A percentile compares a stretch with the other conserved stretches of the same genome.
phyloP scores from a whole-genome alignment of 2,113 vertebrate genomes.

The Corythaeola cristata region DNA sequence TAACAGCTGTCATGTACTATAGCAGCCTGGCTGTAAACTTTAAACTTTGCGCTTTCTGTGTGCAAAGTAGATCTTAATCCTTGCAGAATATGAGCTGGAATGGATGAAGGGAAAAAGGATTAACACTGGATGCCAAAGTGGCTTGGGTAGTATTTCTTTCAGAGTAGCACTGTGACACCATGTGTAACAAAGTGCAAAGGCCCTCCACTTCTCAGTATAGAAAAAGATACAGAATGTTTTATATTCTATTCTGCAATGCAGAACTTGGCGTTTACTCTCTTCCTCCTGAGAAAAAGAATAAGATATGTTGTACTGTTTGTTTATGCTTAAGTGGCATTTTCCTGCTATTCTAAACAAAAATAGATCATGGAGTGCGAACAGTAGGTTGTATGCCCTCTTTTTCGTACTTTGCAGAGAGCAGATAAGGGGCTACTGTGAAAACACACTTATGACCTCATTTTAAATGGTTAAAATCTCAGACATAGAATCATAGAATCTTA shows the following conservation, averaged over 20 bases:
- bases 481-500: too few relatives aligned
- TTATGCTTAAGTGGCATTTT: neutral
- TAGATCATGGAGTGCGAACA: neutral
- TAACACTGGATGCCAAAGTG: neutral
- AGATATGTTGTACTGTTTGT: neutral
- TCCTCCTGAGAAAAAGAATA: neutral
- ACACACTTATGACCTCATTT: neutral
- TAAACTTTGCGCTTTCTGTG: neutral
- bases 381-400: neutral
- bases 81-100: neutral
- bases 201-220: neutral
- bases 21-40: neutral
- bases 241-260: neutral
- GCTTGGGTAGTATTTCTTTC: neutral
- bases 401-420: neutral
- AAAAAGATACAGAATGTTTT: neutral
- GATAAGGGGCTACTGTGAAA: neutral
- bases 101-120: neutral
- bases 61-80: neutral
- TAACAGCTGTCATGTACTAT: neutral
- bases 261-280: neutral
- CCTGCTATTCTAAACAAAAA: neutral
- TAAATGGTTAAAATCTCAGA: neutral
- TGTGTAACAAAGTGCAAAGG: neutral
- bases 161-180: neutral